Evolutionary conservation across 2,113 vertebrate species (phyloP), one percentile per base, ranked within the genome.

Genomic region (Cichladusa arquata): DNA sequence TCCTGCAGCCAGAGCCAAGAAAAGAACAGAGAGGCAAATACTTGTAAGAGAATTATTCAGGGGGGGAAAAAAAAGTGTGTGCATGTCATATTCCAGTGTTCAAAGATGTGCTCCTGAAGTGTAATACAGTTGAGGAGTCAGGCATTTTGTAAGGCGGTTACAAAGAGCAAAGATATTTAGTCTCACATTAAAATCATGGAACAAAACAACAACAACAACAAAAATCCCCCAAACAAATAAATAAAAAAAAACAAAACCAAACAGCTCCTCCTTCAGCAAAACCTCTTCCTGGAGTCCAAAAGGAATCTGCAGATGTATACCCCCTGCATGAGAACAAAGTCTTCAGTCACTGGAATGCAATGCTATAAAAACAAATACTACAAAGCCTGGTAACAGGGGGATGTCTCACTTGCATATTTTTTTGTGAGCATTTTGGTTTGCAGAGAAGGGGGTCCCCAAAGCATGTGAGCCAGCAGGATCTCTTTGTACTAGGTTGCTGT

Each of bases 401-500:
- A 95, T 97, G 91, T 96, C 95, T 96, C 93, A 95, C 96, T 96
- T 78, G 88, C 94, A 90, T 98, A 96, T 97, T 98, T 98, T 98
- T 96, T 93, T 97, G 97, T 97, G 96, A 96, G 93, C 96, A 93
- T 97, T 96, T 97, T 96, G 94, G 96, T 96, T 97, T 95, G 88
- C 78, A 96, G 95, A 95, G 96, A 97, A 96, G 92, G 97, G 95
- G 96, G 97, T 97, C 95, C 97, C 97, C 95, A 97, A 97, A 97
- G 98, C 97, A 89, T 38, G 17, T 96, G 97, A 97, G 97, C 88
- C 97, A 96, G 98, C 97, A 96, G 97, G 98, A 93, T 97, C 86
- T 86, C 98, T 99, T 98, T 98, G 98, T 98, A 98, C 98, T 98
- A 88, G 95, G 95, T 94, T 77, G 91, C 94, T 91, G 77, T 97